phyloP scores from a whole-genome alignment of 1,140 invertebrate species.

The Helicoverpa zea region DNA sequence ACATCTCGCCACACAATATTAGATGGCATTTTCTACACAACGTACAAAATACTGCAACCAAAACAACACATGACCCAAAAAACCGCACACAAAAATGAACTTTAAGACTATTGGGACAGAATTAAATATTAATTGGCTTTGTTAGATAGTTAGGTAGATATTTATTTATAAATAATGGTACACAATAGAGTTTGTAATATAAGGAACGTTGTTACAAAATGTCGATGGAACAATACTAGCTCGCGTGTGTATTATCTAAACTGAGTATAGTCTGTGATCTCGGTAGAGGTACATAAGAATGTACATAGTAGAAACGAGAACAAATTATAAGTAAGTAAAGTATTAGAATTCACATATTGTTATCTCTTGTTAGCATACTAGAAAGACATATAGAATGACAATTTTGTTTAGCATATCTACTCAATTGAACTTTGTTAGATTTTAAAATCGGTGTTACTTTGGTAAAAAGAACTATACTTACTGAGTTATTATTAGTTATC shows the following conservation, averaged over 20 bases:
- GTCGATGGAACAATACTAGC: constrained; percentile 6
- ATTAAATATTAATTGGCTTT: neutral
- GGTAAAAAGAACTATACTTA: no score
- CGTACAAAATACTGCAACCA: neutral
- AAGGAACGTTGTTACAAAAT: constrained; percentile 17
- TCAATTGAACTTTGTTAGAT: no score
- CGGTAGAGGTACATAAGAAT: constrained; percentile 1
- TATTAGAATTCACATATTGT: no score
- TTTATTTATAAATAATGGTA: constrained; percentile 27
- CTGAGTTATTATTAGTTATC: no score
- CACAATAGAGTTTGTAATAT: constrained; percentile 2
- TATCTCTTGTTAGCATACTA: no score
- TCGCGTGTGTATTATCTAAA: constrained; percentile 17
- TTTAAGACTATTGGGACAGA: neutral
- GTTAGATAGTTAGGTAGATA: neutral
- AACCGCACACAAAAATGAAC: neutral
- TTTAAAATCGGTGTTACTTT: no score
- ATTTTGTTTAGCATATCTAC: no score
- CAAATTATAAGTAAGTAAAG: neutral
- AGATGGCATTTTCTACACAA: constrained; percentile 20
- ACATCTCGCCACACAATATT: no score
- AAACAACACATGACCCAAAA: neutral
- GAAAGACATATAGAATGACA: no score
- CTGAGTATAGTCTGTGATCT: neutral
- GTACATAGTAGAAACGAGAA: constrained; percentile 8